These are phyloP conservation scores for Perizoma flavofasciatum DNA, from an alignment of 2,888 invertebrate genomes.

Conservation along the genomic window DNA sequence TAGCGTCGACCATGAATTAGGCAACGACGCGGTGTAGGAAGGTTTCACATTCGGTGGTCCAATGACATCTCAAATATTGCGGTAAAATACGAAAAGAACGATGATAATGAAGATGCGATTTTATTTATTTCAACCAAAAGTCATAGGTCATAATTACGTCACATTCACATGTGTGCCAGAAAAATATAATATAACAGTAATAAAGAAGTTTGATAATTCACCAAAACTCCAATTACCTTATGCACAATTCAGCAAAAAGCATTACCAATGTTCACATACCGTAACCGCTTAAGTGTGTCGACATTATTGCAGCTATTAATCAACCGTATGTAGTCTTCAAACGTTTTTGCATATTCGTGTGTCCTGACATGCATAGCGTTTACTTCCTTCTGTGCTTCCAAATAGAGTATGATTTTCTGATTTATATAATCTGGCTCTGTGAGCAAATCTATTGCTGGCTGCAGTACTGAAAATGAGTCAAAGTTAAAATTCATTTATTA, in stretches of 20 bases:
- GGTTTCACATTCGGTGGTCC: no score
- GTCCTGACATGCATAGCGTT: slow-evolving; percentile 91
- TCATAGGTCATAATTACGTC: no score
- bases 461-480: slow-evolving; percentile 85
- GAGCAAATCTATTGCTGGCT: slow-evolving; percentile 91
- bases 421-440: slow-evolving; percentile 97
- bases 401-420: slow-evolving; percentile 91
- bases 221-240: slow-evolving; percentile 34
- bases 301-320: slow-evolving; percentile 92
- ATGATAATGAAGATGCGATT: no score
- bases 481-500: not conserved
- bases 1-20: no score
- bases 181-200: no score
- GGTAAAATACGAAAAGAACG: no score
- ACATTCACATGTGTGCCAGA: no score
- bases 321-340: slow-evolving; percentile 94
- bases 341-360: slow-evolving; percentile 94
- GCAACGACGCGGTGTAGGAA: no score
- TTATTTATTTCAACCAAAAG: no score
- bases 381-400: slow-evolving; percentile 91
- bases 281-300: slow-evolving; percentile 92
- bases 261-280: slow-evolving; percentile 75
- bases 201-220: not conserved
- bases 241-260: slow-evolving; percentile 36
- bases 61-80: no score